Base-by-base conservation (phyloP, 2,797 vertebrate species). In the Moxostoma hubbsi region DNA sequence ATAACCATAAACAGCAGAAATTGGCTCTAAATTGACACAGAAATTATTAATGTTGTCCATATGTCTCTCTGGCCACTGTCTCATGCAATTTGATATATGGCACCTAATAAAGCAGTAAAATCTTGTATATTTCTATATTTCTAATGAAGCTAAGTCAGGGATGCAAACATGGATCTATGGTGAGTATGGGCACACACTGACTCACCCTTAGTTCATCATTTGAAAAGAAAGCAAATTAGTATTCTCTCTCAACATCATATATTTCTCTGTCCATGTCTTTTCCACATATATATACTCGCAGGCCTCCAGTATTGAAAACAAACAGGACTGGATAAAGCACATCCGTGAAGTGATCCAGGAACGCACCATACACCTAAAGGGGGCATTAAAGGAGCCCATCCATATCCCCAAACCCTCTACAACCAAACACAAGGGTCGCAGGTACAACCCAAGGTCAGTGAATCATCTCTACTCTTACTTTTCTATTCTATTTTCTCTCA, bases 311-410 rank as follows among this genome's bases (percentile, higher is more conserved):
- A 98, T 99, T 74, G 98, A 99, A 87, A 99, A 99, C 93, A 99
- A 99, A 89, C 98, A 99, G 90, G 98, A 99, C 91, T 99, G 98
- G 98, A 99, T 99, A 89, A 99, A 99, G 85, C 98, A 98, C 91
- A 98, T 99, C 91, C 93, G 98, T 55, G 98, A 99, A 86, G 98
- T 99, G 75, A 99, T 99, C 82, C 98, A 99, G 92, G 98, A 99
- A 87, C 94, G 97, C 77, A 98, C 97, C 7, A 95, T 99, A 83
- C 98, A 99, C 91, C 92, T 99, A 86, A 97, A 97, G 86, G 98
- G 98, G 62, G 98, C 98, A 4, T 93, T 99, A 59, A 99, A 99
- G 86, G 97, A 99, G 86, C 98, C 98, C 49, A 99, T 99, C 81
- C 98, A 99, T 82, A 97, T 99, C 77, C 98, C 97, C 61, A 99